Conservation (phyloP, 2,113 vertebrate genomes). For the Aspidoscelis tigris region DNA sequence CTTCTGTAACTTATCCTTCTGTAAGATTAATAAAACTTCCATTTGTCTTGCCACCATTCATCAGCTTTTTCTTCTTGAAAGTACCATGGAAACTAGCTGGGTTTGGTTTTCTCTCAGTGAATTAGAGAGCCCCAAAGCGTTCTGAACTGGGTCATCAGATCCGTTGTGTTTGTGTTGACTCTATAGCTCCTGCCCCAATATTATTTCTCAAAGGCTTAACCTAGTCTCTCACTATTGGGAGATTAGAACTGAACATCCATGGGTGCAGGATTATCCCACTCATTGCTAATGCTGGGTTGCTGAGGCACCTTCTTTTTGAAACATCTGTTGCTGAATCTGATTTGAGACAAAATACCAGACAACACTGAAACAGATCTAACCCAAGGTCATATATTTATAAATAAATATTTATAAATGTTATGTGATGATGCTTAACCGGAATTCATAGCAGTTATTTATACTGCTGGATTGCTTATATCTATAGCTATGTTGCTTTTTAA, state of each 20-base stretch:
- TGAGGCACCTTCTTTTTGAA: conserved; percentile 6
- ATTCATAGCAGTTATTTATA: background rate
- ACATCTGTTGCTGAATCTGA: conserved; percentile 15
- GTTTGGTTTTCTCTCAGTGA: background rate
- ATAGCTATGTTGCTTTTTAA: background rate
- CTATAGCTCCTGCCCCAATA: background rate
- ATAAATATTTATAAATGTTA: background rate
- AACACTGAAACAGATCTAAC: background rate
- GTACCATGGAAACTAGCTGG: background rate
- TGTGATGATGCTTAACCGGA: background rate
- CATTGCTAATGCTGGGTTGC: background rate
- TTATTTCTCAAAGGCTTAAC: conserved; percentile 2
- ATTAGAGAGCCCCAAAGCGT: background rate
- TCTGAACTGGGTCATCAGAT: conserved; percentile 9
- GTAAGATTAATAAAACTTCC: background rate
- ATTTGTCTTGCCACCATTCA: background rate
- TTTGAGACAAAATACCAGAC: background rate
- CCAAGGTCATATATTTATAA: background rate
- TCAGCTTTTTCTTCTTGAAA: background rate
- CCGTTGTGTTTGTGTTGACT: background rate
- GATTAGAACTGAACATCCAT: conserved; percentile 13
- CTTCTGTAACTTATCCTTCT: background rate
- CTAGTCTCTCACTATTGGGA: conserved; percentile 11
- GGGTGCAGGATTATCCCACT: conserved; percentile 12
- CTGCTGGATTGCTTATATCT: background rate